Conservation (phyloP, 2,113 vertebrate genomes). For the Vireo altiloquus region DNA sequence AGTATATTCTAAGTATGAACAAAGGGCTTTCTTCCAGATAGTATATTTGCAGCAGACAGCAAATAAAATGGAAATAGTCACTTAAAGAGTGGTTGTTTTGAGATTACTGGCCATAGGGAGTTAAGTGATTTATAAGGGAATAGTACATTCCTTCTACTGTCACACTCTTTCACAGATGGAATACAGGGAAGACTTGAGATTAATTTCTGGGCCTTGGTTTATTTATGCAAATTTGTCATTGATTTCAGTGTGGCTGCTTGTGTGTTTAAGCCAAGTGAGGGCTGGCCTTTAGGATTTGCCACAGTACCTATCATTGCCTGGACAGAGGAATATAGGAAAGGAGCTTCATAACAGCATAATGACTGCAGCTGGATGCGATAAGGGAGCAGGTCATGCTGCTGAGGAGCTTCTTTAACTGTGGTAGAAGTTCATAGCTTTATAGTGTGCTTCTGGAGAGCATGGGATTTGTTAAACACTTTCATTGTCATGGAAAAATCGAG, state of each 20-base stretch:
- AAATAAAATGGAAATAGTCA: background rate
- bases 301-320: background rate
- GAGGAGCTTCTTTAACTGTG: background rate
- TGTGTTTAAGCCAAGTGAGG: background rate
- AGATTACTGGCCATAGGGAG: background rate
- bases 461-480: background rate
- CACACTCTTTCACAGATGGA: background rate
- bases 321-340: background rate
- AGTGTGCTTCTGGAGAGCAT: background rate
- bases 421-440: background rate
- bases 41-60: background rate
- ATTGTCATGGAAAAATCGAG: background rate
- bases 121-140: background rate
- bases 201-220: background rate
- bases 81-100: background rate
- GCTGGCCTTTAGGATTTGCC: background rate
- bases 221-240: background rate
- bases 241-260: background rate
- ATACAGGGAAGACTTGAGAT: background rate
- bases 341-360: background rate
- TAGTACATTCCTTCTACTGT: background rate
- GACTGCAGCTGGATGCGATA: background rate
- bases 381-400: background rate
- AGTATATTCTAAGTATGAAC: background rate
- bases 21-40: background rate